Percentiles rank a stretch among this genome's conserved stretches.
phyloP scores from a whole-genome alignment of 2,113 vertebrate genomes.

The Sisor rabdophorus region DNA sequence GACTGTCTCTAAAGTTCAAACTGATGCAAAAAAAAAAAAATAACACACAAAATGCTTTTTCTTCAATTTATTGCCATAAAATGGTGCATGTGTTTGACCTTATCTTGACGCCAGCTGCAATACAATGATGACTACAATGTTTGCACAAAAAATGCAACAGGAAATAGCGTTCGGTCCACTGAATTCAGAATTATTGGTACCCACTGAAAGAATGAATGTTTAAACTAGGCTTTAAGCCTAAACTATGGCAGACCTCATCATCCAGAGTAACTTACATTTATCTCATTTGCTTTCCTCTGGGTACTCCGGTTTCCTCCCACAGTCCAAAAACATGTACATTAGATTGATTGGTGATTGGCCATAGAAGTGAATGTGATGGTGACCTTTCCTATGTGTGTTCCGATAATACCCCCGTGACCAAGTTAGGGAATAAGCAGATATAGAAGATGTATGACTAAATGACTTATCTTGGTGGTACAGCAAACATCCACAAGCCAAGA shows the following conservation, averaged over 20 bases:
- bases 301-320: too few relatives aligned
- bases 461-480: too few relatives aligned
- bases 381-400: too few relatives aligned
- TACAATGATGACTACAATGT: background rate
- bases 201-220: background rate
- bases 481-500: too few relatives aligned
- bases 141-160: background rate
- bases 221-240: background rate
- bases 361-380: too few relatives aligned
- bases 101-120: background rate
- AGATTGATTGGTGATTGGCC: too few relatives aligned
- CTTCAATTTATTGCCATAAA: background rate
- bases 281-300: too few relatives aligned
- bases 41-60: slow-evolving; percentile 8
- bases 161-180: background rate
- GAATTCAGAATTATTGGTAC: background rate
- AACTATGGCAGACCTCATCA: background rate
- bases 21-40: slow-evolving; percentile 6
- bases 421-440: too few relatives aligned
- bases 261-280: too few relatives aligned
- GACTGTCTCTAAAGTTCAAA: slow-evolving; percentile 6
- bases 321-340: too few relatives aligned
- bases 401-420: too few relatives aligned
- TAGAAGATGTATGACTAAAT: too few relatives aligned
- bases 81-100: background rate